phyloP scores from a whole-genome alignment of 2,888 invertebrate species.

The Pelosia muscerda region DNA sequence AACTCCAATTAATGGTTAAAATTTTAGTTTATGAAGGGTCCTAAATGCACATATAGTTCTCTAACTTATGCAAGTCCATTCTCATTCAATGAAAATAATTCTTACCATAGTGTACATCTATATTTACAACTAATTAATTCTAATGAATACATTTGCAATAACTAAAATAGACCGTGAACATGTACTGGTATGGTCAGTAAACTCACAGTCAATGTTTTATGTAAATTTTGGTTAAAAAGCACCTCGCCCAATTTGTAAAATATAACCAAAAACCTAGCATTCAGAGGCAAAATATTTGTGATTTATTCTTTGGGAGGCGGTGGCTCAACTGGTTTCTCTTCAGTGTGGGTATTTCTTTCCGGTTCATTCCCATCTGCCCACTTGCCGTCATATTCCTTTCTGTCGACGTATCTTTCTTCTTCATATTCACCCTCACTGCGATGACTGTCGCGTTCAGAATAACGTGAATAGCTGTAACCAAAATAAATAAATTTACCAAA shows the following conservation, averaged over 20 bases:
- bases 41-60: constrained; percentile 41
- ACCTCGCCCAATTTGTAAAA: constrained; percentile 38
- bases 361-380: constrained; percentile 88
- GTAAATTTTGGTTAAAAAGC: constrained; percentile 28
- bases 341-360: constrained; percentile 65
- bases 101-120: constrained; percentile 38
- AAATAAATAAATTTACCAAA: neutral
- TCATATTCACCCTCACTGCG: constrained; percentile 85
- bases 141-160: constrained; percentile 40
- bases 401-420: constrained; percentile 86
- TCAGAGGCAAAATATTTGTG: constrained; percentile 37
- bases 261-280: constrained; percentile 42
- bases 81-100: constrained; percentile 35
- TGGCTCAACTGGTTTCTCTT: constrained; percentile 75
- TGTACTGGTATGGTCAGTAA: neutral
- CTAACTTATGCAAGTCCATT: constrained; percentile 33
- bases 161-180: constrained; percentile 26
- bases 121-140: constrained; percentile 48
- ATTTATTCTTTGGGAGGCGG: constrained; percentile 74
- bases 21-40: constrained; percentile 18
- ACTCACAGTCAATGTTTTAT: constrained; percentile 8
- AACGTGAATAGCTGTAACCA: constrained; percentile 74
- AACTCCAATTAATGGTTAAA: constrained; percentile 9
- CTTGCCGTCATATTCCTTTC: constrained; percentile 89
- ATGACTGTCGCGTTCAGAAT: constrained; percentile 80